phyloP scores from a whole-genome alignment of 2,113 vertebrate species.

The Calypte anna region DNA sequence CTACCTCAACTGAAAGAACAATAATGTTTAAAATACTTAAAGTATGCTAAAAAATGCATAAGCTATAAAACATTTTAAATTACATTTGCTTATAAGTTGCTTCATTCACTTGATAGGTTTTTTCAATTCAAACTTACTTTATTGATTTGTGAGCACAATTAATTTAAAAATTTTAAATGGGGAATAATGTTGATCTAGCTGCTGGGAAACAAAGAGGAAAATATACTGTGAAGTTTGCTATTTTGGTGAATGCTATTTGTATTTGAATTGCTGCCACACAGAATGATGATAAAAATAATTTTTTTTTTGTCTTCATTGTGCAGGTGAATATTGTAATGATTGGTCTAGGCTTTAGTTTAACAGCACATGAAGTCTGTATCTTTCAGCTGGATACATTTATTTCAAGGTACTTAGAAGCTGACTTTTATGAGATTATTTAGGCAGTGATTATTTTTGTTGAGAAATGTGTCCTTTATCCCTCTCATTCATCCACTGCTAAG shows the following conservation, averaged over 20 bases:
- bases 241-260: not conserved
- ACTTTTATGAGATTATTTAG: constrained; percentile 85
- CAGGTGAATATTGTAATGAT: constrained; percentile 54
- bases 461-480: constrained; percentile 84
- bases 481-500: constrained; percentile 83
- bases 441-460: constrained; percentile 84
- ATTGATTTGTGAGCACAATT: not conserved
- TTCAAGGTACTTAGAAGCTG: constrained; percentile 81
- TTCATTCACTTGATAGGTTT: not conserved
- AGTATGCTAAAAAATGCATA: not conserved
- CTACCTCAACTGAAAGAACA: not conserved
- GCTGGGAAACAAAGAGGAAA: not conserved
- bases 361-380: constrained; percentile 68
- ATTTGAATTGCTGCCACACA: not conserved
- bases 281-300: not conserved
- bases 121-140: not conserved
- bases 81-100: not conserved
- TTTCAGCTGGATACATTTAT: constrained; percentile 78
- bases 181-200: not conserved
- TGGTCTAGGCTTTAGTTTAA: constrained; percentile 69
- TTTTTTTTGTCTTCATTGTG: not conserved
- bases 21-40: not conserved
- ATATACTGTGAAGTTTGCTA: not conserved
- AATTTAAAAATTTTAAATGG: not conserved
- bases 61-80: not conserved